Evolutionary conservation across 53 echinoderm and acorn worm species (phyloP), one percentile per base, ranked within the genome.

Genomic region (Crossaster papposus): DNA sequence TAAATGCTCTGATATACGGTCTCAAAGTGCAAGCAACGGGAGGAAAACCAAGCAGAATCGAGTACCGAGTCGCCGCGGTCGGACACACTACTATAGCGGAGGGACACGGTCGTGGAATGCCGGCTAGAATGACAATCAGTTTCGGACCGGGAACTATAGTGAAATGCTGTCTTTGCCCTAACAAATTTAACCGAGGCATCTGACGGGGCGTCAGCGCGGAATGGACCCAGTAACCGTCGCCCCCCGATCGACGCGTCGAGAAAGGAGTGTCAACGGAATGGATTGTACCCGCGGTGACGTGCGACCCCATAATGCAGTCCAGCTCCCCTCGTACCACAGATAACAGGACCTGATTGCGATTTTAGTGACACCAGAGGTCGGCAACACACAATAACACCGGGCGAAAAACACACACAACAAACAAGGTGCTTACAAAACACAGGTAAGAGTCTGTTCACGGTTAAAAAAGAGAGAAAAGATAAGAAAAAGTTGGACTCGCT

Each of bases 1-100:
- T 93, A 81, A 78, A 87, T 81, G 87, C 58, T 81, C 86, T 88
- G 88, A 90, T 90, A 93, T 93, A 90, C 93, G 90, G 90, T 93
- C 86, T 93, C 93, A 93, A 93, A 93, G 93, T 93, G 78, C 93
- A 90, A 70, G 86, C 80, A 79, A 74, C 83, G 74, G 76, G 55
- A 58, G 72, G 85, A 90, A 80, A 88, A 81, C 89, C 81, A 81
- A 88, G 85, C 89, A 89, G 93, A 90, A 80, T 90, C 73, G 76
- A 85, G 81, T 63, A 64, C 44, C 85, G 89, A 86, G 87, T 38
- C 80, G 91, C 36, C 55, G 84, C 72, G 84, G 72, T 84, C 84
- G 84, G 72, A 36, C 84, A 84, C 83, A 83, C 83, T 44, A 33
- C 68, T 28, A n/a, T n/a, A n/a, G n/a, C n/a, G n/a, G n/a, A n/a